Conservation (phyloP, 2,888 invertebrate species). For the Taphrorychus bicolor region DNA sequence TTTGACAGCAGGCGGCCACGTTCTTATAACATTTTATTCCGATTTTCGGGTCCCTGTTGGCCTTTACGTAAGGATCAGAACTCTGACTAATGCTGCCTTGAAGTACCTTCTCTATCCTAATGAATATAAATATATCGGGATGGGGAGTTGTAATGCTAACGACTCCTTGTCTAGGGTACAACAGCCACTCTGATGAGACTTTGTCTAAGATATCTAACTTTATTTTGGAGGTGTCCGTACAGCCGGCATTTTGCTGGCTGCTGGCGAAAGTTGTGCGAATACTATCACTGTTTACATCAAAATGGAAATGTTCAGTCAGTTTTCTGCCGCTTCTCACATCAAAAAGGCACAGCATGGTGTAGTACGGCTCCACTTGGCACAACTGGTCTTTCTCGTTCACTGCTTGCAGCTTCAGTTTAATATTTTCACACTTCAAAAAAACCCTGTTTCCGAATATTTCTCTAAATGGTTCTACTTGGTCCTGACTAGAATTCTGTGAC, state of each 20-base stretch:
- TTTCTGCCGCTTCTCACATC: conserved; percentile 88
- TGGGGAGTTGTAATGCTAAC: conserved; percentile 88
- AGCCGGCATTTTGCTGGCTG: conserved; percentile 55
- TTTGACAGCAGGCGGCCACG: conserved; percentile 79
- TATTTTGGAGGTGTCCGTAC: conserved; percentile 17
- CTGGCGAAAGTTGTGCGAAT: conserved; percentile 67
- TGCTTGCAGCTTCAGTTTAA: conserved; percentile 82
- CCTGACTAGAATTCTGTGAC: conserved; percentile 53
- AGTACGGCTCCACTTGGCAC: conserved; percentile 90
- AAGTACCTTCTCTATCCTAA: conserved; percentile 91
- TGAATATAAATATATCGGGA: conserved; percentile 90
- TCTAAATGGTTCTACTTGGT: conserved; percentile 74
- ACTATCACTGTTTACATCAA: conserved; percentile 80
- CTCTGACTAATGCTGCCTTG: conserved; percentile 88
- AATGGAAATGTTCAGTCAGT: conserved; percentile 92
- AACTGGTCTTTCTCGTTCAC: conserved; percentile 78
- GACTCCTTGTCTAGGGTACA: conserved; percentile 74
- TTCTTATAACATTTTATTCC: conserved; percentile 83
- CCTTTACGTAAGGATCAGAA: conserved; percentile 85
- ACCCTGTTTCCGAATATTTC: conserved; percentile 90
- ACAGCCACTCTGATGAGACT: conserved; percentile 78
- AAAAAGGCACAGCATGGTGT: conserved; percentile 86
- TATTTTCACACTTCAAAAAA: conserved; percentile 81
- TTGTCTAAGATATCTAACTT: conserved; percentile 70
- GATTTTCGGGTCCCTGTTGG: conserved; percentile 78